phyloP scores from a whole-genome alignment of 2,888 invertebrate species.

The Drosophila pseudotalamancana region DNA sequence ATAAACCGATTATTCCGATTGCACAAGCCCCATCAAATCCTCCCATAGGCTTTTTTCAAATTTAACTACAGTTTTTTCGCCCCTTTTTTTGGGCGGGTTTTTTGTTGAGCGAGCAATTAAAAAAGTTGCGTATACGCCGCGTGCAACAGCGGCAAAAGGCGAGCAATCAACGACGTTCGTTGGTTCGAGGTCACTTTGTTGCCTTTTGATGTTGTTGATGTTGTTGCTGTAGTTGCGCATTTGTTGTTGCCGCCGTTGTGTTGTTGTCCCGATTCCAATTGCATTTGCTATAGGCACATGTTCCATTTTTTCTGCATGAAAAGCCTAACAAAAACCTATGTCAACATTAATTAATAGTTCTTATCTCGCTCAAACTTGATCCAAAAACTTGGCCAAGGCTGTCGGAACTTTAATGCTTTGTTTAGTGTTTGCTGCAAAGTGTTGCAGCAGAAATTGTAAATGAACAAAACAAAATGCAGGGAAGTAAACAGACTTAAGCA shows the following conservation, averaged over 20 bases:
- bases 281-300: conserved; percentile 39
- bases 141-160: conserved; percentile 38
- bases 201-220: conserved; percentile 3
- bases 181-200: conserved; percentile 44
- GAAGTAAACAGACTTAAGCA: neutral
- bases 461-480: neutral
- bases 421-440: conserved; percentile 15
- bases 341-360: conserved; percentile 49
- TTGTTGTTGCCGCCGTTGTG: conserved; percentile 7
- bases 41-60: conserved; percentile 18
- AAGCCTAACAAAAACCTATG: conserved; percentile 7
- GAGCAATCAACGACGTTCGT: conserved; percentile 46
- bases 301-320: conserved; percentile 3
- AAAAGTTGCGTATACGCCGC: conserved; percentile 73
- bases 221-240: neutral
- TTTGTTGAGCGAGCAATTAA: conserved; percentile 60
- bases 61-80: conserved; percentile 6
- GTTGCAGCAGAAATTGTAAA: neutral
- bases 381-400: conserved; percentile 10
- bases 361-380: conserved; percentile 12
- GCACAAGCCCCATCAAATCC: neutral
- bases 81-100: neutral
- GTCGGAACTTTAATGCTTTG: conserved; percentile 21
- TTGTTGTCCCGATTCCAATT: conserved; percentile 37
- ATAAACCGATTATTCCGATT: conserved; percentile 7